Evolutionary conservation across 2,888 invertebrate species (phyloP).

Genomic region (Sepioteuthis lessoniana): DNA sequence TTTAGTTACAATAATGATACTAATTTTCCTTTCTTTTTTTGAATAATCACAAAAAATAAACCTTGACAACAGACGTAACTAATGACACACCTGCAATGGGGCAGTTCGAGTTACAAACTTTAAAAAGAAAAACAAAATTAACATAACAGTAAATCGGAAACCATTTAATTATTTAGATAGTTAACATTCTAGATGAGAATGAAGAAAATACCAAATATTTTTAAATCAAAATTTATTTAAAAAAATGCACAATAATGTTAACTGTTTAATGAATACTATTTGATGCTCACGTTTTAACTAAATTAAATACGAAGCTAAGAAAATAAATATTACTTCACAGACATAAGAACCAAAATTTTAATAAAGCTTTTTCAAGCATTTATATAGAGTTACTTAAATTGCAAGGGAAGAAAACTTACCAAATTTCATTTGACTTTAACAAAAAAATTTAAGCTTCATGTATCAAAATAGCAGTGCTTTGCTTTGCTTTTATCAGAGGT

Average conservation of each 20-base stretch:
- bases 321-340: background rate
- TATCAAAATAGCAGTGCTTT: background rate
- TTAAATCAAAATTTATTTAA: background rate
- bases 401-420: background rate
- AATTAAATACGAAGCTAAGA: background rate
- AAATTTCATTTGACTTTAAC: conserved; percentile 4
- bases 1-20: too few species aligned
- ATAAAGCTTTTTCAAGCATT: background rate
- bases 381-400: background rate
- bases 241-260: background rate
- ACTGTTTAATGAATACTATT: background rate
- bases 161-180: background rate
- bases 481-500: background rate
- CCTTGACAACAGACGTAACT: conserved; percentile 14
- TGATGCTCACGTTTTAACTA: background rate
- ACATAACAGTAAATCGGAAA: background rate
- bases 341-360: background rate
- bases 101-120: background rate
- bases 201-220: background rate
- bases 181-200: background rate
- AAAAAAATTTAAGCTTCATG: background rate
- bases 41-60: background rate
- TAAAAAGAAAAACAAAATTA: background rate
- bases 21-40: too few species aligned
- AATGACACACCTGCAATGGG: background rate